Conservation (phyloP, 2,797 vertebrate genomes). For the Botia kubotai region DNA sequence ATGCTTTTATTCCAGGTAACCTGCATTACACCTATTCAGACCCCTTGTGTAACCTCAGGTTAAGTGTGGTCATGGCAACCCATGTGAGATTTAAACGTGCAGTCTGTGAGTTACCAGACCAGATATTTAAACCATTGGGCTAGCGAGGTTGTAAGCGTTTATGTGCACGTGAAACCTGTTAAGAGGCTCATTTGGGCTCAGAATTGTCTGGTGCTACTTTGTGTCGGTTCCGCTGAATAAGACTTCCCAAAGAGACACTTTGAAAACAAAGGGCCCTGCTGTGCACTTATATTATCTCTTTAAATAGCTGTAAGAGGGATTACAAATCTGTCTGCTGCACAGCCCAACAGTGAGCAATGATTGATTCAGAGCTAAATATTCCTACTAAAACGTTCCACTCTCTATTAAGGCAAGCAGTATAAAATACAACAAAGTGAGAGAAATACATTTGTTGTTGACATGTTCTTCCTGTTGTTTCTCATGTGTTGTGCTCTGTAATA, state of each 20-base stretch:
- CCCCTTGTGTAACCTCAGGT: not conserved
- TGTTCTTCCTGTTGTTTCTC: not conserved
- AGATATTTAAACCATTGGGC: not conserved
- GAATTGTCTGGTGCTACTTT: constrained; percentile 19
- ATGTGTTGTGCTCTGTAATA: constrained; percentile 2
- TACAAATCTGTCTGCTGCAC: constrained; percentile 36
- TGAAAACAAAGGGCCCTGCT: constrained; percentile 28
- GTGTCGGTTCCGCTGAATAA: constrained; percentile 8
- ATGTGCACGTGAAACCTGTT: constrained; percentile 15
- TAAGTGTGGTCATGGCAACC: not conserved
- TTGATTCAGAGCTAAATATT: not conserved
- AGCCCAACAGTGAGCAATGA: not conserved
- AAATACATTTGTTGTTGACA: not conserved
- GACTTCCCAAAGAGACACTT: constrained; percentile 24
- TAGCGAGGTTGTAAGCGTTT: not conserved
- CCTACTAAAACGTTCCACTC: not conserved
- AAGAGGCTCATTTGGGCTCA: constrained; percentile 10
- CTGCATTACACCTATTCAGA: not conserved
- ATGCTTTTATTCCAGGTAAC: not conserved
- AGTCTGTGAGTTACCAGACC: not conserved
- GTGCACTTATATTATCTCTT: constrained; percentile 40
- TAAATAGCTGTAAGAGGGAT: constrained; percentile 28
- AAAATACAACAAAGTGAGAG: not conserved
- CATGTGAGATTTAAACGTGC: not conserved
- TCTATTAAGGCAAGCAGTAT: not conserved